Percentiles rank a stretch among this genome's conserved stretches.
These are phyloP conservation scores for Cantharis lateralis DNA, from an alignment of 2,888 invertebrate genomes.

Conservation along the genomic window DNA sequence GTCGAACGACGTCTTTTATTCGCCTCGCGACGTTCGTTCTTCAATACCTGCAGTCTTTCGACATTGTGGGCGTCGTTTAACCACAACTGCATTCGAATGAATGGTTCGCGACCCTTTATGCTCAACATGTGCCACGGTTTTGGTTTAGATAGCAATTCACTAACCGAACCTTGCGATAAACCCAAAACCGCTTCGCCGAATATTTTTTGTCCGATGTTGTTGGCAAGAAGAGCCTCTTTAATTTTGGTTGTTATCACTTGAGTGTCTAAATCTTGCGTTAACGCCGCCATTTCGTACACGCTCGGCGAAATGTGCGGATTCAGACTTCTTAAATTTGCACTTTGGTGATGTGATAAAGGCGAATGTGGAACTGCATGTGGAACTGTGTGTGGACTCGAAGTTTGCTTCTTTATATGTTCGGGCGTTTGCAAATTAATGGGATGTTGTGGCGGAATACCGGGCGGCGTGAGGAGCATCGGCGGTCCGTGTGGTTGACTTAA, in stretches of 20 bases:
- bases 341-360: slow-evolving; percentile 66
- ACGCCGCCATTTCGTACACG: slow-evolving; percentile 96
- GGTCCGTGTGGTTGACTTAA: slow-evolving; percentile 59
- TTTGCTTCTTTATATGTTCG: slow-evolving; percentile 62
- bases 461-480: slow-evolving; percentile 74
- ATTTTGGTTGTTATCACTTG: slow-evolving; percentile 95
- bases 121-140: slow-evolving; percentile 99
- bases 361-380: slow-evolving; percentile 58
- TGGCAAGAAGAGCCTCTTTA: slow-evolving; percentile 93
- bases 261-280: slow-evolving; percentile 95
- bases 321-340: slow-evolving; percentile 68
- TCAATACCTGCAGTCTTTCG: slow-evolving; percentile 87
- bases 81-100: slow-evolving; percentile 97
- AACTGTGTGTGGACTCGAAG: slow-evolving; percentile 60
- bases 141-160: slow-evolving; percentile 95
- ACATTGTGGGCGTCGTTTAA: slow-evolving; percentile 93
- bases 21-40: slow-evolving; percentile 89
- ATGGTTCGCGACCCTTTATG: slow-evolving; percentile 95
- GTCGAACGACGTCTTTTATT: slow-evolving; percentile 87
- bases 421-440: slow-evolving; percentile 68
- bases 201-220: slow-evolving; percentile 97
- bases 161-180: slow-evolving; percentile 94
- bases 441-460: slow-evolving; percentile 78
- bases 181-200: slow-evolving; percentile 98
- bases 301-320: slow-evolving; percentile 91